Evolutionary conservation across 2,113 vertebrate genomes (phyloP), one percentile per base, ranked within the genome.

Genomic region (Misgurnus anguillicaudatus): DNA sequence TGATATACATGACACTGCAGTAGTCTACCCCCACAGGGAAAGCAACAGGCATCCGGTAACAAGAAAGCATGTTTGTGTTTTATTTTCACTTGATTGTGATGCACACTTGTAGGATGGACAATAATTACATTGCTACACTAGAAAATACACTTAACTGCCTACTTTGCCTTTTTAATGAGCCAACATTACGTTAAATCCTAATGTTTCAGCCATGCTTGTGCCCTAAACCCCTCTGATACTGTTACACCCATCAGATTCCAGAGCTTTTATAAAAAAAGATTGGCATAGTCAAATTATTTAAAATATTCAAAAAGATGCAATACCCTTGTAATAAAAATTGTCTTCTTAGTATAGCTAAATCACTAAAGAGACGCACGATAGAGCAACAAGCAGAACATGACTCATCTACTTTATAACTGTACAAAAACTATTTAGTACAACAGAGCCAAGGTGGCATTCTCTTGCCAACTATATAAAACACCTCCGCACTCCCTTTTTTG

Each of bases 381-480:
- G 47, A 70, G 79, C 62, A 45, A n/a, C 47, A n/a, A 48, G 51
- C 11, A 80, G 9, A 80, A 70, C 57, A 80, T 84, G 80, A 86
- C 72, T 82, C 78, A 86, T 63, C 9, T 63, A 66, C 83, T 84
- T 82, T 75, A 53, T 38, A 72, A 82, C 53, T 63, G 42, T 75
- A 78, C 24, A 73, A 71, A 83, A 75, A 81, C 75, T 39, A 78
- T 75, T 70, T 74, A 79, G 39, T 16, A 48, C 42, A 79, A 58
- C 38, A 58, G 21, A 75, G 82, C 66, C 65, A 80, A n/a, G 31
- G 2, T 67, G 47, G 70, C 76, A 61, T 70, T 83, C 73, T 66
- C 66, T 21, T 65, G 72, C 39, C 39, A 61, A 76, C 57, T 42
- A 6, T 61, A 73, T 62, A 82, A 78, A 82, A 74, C 72, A 48